Base-by-base conservation (phyloP, 2,113 vertebrate species). In the Ranitomeya imitator region DNA sequence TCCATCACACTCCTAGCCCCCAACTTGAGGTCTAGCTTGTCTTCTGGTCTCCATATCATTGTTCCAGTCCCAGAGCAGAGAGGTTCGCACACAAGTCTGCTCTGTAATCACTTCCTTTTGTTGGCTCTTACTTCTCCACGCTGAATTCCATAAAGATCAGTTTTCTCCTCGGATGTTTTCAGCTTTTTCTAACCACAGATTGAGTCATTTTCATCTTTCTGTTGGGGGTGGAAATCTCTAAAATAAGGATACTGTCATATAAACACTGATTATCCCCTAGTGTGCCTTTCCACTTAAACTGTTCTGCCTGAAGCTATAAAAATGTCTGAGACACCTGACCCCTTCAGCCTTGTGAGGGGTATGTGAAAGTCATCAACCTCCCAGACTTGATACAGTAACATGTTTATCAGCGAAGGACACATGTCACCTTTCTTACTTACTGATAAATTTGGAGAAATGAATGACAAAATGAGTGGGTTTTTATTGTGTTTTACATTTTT, bases 61-160 rank as follows among this genome's bases (percentile, higher is more conserved):
- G 76, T 19, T 61, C 18, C 26, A 61, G 57, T 59, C 69, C 69
- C 69, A 83, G 31, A 57, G 59, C 86, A 63, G 67, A 87, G 37
- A 73, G 31, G 69, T 61, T 55, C 55, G 59, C 52, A 52, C 55
- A 7, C n/a, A 55, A 82, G 18, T n/a, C n/a, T 63, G 69, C 31
- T 61, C 80, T 76, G 37, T 83, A 88, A 88, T 88, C 79, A 88
- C 69, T 88, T 77, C 80, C 86, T 83, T 81, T 88, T 63, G 69
- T 79, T 88, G 67, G 86, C 86, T 83, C 79, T 26, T 59, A 26
- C 67, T 83, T 76, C 81, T 83, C 16, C 80, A 65, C 45, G 79
- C 86, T 76, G 69, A 45, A 88, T 76, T 83, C 59, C 86, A 76
- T 88, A 82, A 82, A 88, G 86, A 88, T 88, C 86, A 88, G 54